A percentile compares a stretch with the other conserved stretches of the same genome.
Conservation (phyloP, 2,888 invertebrate genomes). For the Plagodis pulveraria region DNA sequence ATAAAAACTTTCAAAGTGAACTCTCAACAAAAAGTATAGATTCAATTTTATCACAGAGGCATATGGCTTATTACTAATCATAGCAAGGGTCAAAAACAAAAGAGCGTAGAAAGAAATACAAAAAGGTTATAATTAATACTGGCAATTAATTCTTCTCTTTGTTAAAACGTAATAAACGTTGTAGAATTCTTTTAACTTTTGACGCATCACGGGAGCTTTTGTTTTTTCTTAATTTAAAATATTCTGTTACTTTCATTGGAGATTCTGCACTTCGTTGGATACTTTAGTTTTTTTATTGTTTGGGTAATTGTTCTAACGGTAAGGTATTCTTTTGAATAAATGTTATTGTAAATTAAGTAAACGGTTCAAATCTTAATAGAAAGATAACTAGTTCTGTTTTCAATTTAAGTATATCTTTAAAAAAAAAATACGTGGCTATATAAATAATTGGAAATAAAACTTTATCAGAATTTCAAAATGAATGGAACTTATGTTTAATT, state of each 20-base stretch:
- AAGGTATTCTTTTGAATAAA: no score
- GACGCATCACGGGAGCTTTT: conserved; percentile 43
- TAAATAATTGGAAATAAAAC: no score
- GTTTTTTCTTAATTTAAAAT: conserved; percentile 52
- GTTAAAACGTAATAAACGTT: conserved; percentile 41
- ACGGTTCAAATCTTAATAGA: no score
- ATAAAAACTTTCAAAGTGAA: no score
- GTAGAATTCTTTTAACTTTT: conserved; percentile 39
- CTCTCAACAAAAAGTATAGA: no score
- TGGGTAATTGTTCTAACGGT: conserved; percentile 2
- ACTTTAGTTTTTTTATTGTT: conserved; percentile 44
- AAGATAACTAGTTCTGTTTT: no score
- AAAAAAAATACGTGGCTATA: no score
- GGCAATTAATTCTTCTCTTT: conserved; percentile 76
- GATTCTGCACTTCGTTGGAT: conserved; percentile 37
- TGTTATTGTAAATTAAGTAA: no score
- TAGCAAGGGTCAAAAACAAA: conserved; percentile 38
- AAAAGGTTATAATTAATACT: conserved; percentile 78
- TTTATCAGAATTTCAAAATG: no score
- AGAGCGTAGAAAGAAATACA: conserved; percentile 50
- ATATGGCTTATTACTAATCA: conserved; percentile 57
- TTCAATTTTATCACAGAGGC: conserved; percentile 39
- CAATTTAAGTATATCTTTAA: no score
- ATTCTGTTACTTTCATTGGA: conserved; percentile 39
- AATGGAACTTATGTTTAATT: no score